Base-by-base conservation (phyloP, 37 sponge, comb jelly and placozoan genomes). In the Beroe ovata region DNA sequence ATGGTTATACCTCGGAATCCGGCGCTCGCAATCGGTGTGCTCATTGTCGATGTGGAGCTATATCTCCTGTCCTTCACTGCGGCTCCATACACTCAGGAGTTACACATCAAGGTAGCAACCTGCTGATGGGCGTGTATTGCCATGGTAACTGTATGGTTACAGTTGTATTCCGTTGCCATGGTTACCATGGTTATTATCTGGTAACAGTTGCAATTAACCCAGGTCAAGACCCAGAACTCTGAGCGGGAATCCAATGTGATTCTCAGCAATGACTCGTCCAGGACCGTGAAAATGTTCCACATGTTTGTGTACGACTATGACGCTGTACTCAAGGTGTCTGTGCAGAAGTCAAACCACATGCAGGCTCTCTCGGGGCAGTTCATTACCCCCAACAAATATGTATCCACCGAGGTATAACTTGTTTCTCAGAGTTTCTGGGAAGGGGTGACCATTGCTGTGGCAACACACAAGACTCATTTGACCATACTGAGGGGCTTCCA, bases 1-100 rank as follows among this genome's bases (percentile, higher is more conserved):
- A 30, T 77, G 22, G 41, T 77, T n/a, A 77, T 77, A n/a, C 84
- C 84, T 25, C 84, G 84, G 54, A 77, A 77, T 26, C 84, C 84
- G 1, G 4, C 47, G 4, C 47, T 77, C 2, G 84, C 84, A n/a
- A 77, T 77, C 28, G 84, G 84, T n/a, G 84, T 77, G 28, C 28
- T 77, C 28, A 32, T 77, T 6, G 84, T 77, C 1, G 84, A 77
- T 25, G 33, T 77, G 25, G 84, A 77, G 21, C 41, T 77, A 23
- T 77, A 77, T 29, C 54, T 77, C 14, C 84, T 77, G 2, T 77
- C 84, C 38, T 42, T 33, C 54, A 77, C 54, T 40, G 54, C 36
- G 0, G 33, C 54, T 40, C 26, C n/a, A 14, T 42, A 77, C 54
- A 19, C 21, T n/a, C 84, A 77, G 42, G 84, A 77, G 8, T 54